A percentile compares a stretch with the other conserved stretches of the same genome.
These are phyloP conservation scores for Mastomys natalensis DNA, from an alignment of 2,113 vertebrate genomes.

Conservation along the genomic window DNA sequence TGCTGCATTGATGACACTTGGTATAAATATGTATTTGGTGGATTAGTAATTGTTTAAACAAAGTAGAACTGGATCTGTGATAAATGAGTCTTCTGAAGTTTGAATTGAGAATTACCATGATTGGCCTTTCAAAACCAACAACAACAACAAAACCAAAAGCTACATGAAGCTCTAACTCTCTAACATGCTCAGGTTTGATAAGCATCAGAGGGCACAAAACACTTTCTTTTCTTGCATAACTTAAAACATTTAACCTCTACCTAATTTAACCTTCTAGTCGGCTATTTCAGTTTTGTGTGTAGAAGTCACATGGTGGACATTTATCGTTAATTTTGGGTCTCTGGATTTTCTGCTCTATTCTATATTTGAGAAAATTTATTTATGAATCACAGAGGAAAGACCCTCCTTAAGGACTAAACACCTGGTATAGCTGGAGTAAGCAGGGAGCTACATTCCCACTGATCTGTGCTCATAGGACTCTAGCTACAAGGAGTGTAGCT, in stretches of 20 bases:
- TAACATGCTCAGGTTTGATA: not conserved
- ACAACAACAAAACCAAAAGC: no score
- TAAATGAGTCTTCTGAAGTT: not conserved
- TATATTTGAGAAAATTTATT: not conserved
- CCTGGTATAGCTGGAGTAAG: accelerated
- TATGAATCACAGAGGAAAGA: not conserved
- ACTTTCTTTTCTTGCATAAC: not conserved
- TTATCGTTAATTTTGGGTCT: not conserved
- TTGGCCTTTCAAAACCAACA: not conserved
- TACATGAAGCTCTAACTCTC: not conserved
- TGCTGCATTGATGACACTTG: not conserved
- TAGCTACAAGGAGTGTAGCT: accelerated
- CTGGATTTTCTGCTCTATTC: not conserved
- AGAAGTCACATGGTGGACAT: not conserved
- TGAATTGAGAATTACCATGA: not conserved
- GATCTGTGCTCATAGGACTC: not conserved
- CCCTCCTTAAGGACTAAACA: not conserved
- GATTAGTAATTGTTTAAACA: not conserved
- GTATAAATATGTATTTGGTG: not conserved
- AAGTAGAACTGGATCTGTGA: not conserved
- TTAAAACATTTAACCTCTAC: not conserved
- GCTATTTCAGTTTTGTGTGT: not conserved
- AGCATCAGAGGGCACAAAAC: not conserved
- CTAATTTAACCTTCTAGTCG: not conserved
- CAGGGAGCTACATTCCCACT: accelerated